Conservation (phyloP, 2,113 vertebrate genomes). For the Alexandromys fortis region DNA sequence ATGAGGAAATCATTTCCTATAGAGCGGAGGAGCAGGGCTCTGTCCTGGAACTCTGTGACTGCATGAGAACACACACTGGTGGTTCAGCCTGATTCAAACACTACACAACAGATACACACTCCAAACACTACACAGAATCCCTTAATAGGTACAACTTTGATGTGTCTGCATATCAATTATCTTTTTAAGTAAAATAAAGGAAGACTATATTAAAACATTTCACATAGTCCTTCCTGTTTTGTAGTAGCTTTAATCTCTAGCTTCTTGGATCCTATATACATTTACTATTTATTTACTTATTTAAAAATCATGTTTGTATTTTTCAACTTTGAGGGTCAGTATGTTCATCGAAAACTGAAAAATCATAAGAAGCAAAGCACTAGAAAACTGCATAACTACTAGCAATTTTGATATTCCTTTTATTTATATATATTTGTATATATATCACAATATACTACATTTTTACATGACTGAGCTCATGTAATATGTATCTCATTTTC, state of each 20-base stretch:
- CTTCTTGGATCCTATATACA: neutral
- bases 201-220: neutral
- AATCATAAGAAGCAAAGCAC: neutral
- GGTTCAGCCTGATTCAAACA: neutral
- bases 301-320: neutral
- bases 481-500: neutral
- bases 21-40: neutral
- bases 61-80: neutral
- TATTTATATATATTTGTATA: neutral
- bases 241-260: neutral
- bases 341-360: neutral
- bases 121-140: too few relatives aligned
- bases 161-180: neutral
- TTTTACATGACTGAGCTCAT: neutral
- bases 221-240: neutral
- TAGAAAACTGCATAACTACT: neutral
- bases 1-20: neutral
- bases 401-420: neutral
- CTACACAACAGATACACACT: too few relatives aligned
- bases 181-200: neutral
- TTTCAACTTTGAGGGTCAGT: neutral
- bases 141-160: neutral
- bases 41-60: neutral
- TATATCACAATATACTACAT: neutral
- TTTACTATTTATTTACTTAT: conserved; percentile 24